Evolutionary conservation across 2,113 vertebrate genomes (phyloP).

Genomic region (Psilopogon haemacephalus): DNA sequence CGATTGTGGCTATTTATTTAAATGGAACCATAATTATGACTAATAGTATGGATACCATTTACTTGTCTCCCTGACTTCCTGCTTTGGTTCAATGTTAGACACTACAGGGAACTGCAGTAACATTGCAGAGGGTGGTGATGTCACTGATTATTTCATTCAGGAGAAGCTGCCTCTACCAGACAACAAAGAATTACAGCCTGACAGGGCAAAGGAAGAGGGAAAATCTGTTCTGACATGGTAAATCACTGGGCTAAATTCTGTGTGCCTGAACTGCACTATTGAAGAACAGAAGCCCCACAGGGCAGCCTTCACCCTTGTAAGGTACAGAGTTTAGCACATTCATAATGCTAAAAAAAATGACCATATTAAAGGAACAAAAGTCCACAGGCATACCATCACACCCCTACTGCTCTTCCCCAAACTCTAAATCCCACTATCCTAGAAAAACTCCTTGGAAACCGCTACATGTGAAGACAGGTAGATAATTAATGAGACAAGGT

Average conservation of each 20-base stretch:
- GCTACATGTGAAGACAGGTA: not conserved
- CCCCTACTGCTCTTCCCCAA: no score
- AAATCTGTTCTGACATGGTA: not conserved
- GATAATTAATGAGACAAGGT: not conserved
- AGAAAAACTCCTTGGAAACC: not conserved
- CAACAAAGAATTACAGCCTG: not conserved
- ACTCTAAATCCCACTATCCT: rapidly evolving
- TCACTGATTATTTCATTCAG: not conserved
- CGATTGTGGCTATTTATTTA: not conserved
- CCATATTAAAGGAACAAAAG: not conserved
- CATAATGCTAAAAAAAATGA: not conserved
- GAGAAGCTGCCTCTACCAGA: not conserved
- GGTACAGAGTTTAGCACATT: not conserved
- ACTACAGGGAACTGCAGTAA: not conserved
- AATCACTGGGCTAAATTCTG: not conserved
- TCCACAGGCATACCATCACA: not conserved
- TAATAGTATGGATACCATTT: not conserved
- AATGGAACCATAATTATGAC: not conserved
- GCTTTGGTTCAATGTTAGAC: not conserved
- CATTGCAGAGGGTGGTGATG: not conserved
- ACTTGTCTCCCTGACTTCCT: not conserved
- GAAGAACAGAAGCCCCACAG: not conserved
- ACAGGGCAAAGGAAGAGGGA: not conserved
- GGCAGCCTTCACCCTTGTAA: not conserved
- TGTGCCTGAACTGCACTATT: not conserved